Base-by-base conservation (phyloP, 2,888 invertebrate genomes). In the Andrena bucephala region DNA sequence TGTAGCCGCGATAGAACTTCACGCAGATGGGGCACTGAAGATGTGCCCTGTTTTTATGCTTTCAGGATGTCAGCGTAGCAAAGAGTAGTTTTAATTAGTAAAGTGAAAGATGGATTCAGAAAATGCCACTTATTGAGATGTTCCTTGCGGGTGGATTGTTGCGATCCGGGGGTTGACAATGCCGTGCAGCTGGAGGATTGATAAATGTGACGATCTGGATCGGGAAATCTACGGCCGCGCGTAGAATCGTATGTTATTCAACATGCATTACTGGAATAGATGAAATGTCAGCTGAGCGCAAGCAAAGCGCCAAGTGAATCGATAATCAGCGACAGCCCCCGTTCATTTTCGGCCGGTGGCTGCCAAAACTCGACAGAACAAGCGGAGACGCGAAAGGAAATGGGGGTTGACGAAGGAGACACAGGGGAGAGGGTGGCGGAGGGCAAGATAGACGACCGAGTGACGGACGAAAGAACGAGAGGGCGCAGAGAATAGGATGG, bases 321-420 rank as follows among this genome's bases (percentile, higher is more conserved):
- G 54, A 70, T 70, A 80, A 66, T 65, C 66, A 48, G 29, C 13
- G 50, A 36, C 27, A 50, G 50, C 20, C 54, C 10, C 48, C 69
- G 42, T 60, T 80, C 48, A n/a, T 50, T 57, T 20, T n/a, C 6
- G 29, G n/a, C 59, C 20, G 63, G 42, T 36, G 20, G 62, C 29
- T 50, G 36, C 62, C 70, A 67, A 80, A 59, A 78, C 54, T 80
- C 75, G 86, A 60, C 71, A 60, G 77, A 76, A 73, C 36, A 48
- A 59, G 24, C 65, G 74, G 70, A 60, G 74, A 66, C 70, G 67
- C 42, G 67, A 60, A 24, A 69, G 83, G 73, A 70, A 77, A 77
- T 82, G 60, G 50, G 24, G 67, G 48, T 48, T 65, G 85, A 81
- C 69, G 81, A 79, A 73, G 76, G 66, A 27, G 81, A 54, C 63